Evolutionary conservation across 2,888 invertebrate genomes (phyloP).

Genomic region (Cistogaster globosa): DNA sequence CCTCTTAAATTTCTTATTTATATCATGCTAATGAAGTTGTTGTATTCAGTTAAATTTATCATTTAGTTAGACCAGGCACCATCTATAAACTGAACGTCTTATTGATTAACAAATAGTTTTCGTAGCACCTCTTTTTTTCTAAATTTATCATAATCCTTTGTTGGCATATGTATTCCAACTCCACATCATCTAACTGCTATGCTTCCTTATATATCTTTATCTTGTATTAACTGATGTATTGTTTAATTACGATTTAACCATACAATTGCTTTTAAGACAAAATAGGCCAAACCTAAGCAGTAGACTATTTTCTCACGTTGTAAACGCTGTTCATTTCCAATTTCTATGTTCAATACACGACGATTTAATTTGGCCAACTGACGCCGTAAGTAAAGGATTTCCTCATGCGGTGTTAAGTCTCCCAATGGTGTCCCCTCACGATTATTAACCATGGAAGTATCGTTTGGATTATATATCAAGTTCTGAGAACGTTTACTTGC

Average conservation of each 20-base stretch:
- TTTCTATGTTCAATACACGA: conserved; percentile 93
- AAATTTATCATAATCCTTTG: neutral
- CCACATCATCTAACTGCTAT: neutral
- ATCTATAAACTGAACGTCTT: conserved; percentile 55
- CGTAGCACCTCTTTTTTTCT: conserved; percentile 30
- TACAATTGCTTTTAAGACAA: conserved; percentile 92
- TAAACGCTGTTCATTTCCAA: conserved; percentile 91
- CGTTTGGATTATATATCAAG: conserved; percentile 76
- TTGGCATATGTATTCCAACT: neutral
- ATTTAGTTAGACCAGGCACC: conserved; percentile 43
- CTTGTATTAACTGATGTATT: neutral
- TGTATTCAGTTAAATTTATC: neutral
- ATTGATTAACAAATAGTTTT: conserved; percentile 2
- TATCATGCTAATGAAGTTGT: neutral
- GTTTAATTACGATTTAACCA: conserved; percentile 88
- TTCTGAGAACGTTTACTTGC: conserved; percentile 78
- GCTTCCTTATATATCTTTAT: neutral
- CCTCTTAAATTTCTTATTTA: neutral
- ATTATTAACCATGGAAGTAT: conserved; percentile 76
- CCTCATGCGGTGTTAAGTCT: conserved; percentile 90
- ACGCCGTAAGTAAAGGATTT: conserved; percentile 91
- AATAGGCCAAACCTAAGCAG: conserved; percentile 92
- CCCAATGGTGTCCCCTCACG: conserved; percentile 89
- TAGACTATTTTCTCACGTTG: conserved; percentile 94
- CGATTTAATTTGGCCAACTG: conserved; percentile 94